Conservation (phyloP, 2,888 invertebrate genomes). For the Pseudeuparius sepicola region DNA sequence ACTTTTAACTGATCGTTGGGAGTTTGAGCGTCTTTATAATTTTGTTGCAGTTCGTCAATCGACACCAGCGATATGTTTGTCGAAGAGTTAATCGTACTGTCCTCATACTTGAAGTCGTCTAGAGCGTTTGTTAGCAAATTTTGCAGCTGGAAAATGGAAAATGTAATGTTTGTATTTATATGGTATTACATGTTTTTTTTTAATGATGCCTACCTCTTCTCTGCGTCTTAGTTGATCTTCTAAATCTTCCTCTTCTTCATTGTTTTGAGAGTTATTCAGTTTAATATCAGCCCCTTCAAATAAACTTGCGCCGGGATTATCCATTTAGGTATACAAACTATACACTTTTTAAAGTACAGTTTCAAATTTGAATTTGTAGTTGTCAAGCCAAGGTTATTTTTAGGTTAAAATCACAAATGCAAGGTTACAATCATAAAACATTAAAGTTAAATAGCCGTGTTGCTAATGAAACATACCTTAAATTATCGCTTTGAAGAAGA, state of each 20-base stretch:
- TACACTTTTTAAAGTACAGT: no score
- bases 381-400: no score
- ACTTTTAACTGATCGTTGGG: conserved; percentile 38
- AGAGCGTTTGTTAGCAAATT: conserved; percentile 56
- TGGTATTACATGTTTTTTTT: conserved; percentile 16
- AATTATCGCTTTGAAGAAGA: no score
- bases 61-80: conserved; percentile 28
- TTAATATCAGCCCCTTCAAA: conserved; percentile 60
- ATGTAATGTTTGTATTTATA: conserved; percentile 10
- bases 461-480: no score
- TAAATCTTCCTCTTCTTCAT: conserved; percentile 51
- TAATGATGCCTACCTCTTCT: conserved; percentile 46
- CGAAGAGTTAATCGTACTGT: conserved; percentile 36
- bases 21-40: conserved; percentile 26
- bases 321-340: no score
- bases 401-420: no score
- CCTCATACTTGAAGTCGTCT: conserved; percentile 57
- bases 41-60: conserved; percentile 24
- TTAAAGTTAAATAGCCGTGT: no score
- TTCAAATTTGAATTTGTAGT: no score
- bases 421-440: no score
- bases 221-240: conserved; percentile 58
- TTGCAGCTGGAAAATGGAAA: conserved; percentile 46
- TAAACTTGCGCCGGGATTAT: conserved; percentile 53
- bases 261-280: conserved; percentile 54